Evolutionary conservation across 2,888 invertebrate genomes (phyloP), one percentile per base, ranked within the genome.

Genomic region (Heteromyza rotundicornis): DNA sequence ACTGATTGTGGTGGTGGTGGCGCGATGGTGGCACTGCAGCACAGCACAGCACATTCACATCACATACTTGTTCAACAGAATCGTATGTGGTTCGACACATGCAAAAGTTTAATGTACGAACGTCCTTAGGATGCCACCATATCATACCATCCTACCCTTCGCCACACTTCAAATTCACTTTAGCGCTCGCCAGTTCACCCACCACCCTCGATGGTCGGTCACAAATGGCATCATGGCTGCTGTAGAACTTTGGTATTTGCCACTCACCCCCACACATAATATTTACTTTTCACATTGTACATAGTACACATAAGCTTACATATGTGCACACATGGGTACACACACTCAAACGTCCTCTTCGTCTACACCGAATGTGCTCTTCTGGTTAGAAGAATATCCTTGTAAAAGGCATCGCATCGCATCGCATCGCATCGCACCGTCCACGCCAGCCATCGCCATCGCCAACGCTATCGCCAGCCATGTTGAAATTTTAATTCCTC

Each of bases 401-500:
- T 73, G 67, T 32, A 27, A 52, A n/a, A 27, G 55, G 56, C 57
- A 52, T 54, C 44, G 53, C n/a, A 57, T 55, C 36, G 47, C 52
- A 16, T 22, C 23, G 32, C n/a, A n/a, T n/a, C n/a, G n/a, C n/a
- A n/a, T n/a, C n/a, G n/a, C 36, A 50, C 36, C 35, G 17, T 60
- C 20, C 35, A 16, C n/a, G n/a, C 16, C 23, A 56, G 40, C 40
- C 50, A 56, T 52, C 40, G 32, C 32, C 16, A 51, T 22, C n/a
- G 27, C 52, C 52, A 52, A 17, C 32, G 52, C 24, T 16, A 50
- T 50, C 50, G 52, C 52, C 52, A 27, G 76, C 76, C 74, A 74
- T 74, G 77, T 76, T 77, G 78, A 78, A 77, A 75, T 79, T 79
- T 76, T 73, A 80, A 80, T 80, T 80, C 74, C 74, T 78, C 79